Evolutionary conservation across 2,113 vertebrate genomes (phyloP).

Genomic region (Lanius ludovicianus): DNA sequence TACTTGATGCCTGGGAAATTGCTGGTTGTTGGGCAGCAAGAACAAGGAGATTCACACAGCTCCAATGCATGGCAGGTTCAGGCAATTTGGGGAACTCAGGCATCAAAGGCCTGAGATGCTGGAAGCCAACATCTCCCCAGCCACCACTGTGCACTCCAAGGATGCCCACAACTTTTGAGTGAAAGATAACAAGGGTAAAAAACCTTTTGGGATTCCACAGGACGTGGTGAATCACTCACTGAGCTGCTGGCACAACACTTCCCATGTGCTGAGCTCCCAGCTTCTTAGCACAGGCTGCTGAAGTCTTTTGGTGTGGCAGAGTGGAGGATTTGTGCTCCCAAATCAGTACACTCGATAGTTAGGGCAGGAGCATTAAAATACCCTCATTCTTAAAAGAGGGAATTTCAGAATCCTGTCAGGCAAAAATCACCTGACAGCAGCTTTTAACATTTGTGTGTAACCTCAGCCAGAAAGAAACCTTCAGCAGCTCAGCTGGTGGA

Average conservation of each 20-base stretch:
- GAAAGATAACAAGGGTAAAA: neutral
- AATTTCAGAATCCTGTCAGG: neutral
- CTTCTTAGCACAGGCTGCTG: neutral
- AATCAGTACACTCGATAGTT: neutral
- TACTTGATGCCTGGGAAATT: neutral
- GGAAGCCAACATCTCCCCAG: neutral
- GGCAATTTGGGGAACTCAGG: neutral
- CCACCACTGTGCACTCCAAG: neutral
- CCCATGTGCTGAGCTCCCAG: neutral
- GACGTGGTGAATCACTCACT: neutral
- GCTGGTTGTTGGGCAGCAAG: neutral
- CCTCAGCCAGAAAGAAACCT: slow-evolving; percentile 8
- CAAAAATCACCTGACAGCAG: neutral
- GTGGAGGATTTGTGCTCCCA: neutral
- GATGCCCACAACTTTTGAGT: neutral
- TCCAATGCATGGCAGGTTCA: neutral
- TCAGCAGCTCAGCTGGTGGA: neutral
- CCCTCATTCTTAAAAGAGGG: neutral
- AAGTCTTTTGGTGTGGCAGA: neutral
- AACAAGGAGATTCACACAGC: neutral
- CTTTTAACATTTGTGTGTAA: neutral
- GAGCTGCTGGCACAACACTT: accelerated
- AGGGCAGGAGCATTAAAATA: neutral
- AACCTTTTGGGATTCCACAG: neutral
- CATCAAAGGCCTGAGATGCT: neutral